A percentile compares a stretch with the other conserved stretches of the same genome.
These are phyloP conservation scores for Myoxocephalus aenaeus DNA, from an alignment of 2,797 vertebrate genomes.

Conservation along the genomic window DNA sequence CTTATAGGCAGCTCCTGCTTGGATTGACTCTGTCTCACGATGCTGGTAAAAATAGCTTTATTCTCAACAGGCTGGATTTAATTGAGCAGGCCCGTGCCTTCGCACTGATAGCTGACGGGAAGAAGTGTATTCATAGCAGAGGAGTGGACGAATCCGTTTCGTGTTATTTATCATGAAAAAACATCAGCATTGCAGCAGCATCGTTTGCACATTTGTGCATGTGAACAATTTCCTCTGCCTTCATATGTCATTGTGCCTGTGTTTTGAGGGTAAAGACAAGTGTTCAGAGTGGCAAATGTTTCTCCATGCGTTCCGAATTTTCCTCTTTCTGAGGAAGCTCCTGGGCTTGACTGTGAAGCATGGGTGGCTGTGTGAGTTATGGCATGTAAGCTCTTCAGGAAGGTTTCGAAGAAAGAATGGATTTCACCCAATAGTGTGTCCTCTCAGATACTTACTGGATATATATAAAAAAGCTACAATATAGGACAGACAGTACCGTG, in stretches of 20 bases:
- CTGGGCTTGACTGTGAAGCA: constrained; percentile 73
- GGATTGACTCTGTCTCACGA: constrained; percentile 82
- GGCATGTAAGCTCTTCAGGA: constrained; percentile 58
- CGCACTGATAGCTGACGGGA: constrained; percentile 64
- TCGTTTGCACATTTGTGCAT: constrained; percentile 40
- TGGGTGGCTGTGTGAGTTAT: constrained; percentile 80
- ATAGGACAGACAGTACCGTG: constrained; percentile 32
- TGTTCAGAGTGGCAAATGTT: constrained; percentile 64
- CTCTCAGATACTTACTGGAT: constrained; percentile 50
- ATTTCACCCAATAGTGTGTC: constrained; percentile 69
- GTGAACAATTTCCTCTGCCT: constrained; percentile 25
- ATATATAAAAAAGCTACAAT: constrained; percentile 45
- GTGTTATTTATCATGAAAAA: constrained; percentile 18
- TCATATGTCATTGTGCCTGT: constrained; percentile 29
- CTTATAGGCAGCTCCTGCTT: constrained; percentile 75
- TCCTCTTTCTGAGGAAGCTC: constrained; percentile 72
- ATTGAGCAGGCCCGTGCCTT: constrained; percentile 78
- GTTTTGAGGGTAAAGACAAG: constrained; percentile 60
- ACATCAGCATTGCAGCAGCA: constrained; percentile 1
- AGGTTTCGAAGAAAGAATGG: constrained; percentile 53
- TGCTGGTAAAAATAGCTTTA: constrained; percentile 83
- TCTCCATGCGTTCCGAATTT: constrained; percentile 66
- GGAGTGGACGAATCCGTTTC: constrained; percentile 36
- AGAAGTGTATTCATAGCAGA: constrained; percentile 51
- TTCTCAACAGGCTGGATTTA: constrained; percentile 81